phyloP scores from a whole-genome alignment of 64 coral and sea anemone species.

The Porites lutea region DNA sequence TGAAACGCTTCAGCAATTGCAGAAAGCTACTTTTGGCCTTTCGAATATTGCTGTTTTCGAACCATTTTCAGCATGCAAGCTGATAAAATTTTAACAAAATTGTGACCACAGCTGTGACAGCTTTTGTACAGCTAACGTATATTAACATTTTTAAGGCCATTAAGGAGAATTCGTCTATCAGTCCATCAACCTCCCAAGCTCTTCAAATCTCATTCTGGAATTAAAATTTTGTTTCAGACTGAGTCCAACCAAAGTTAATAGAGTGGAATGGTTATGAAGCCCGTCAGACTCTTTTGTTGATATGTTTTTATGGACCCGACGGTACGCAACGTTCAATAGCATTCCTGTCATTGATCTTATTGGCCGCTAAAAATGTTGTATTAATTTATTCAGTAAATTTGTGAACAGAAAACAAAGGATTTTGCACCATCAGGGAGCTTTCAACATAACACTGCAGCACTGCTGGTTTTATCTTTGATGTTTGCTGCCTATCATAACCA shows the following conservation, averaged over 20 bases:
- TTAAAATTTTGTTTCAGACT: not conserved
- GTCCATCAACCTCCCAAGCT: not conserved
- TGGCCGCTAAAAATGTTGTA: no score
- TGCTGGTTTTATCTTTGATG: no score
- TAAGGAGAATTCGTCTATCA: not conserved
- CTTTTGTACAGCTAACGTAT: not conserved
- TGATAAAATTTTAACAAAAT: not conserved
- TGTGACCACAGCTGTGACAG: not conserved
- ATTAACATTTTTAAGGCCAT: not conserved
- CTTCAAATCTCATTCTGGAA: not conserved
- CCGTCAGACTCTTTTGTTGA: no score
- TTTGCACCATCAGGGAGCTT: no score
- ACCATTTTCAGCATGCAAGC: not conserved
- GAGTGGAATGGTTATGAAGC: no score
- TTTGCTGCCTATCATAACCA: no score
- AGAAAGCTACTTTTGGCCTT: not conserved
- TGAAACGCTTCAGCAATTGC: not conserved
- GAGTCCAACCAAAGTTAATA: not conserved
- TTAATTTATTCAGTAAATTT: no score
- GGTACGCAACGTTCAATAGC: no score
- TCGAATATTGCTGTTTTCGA: not conserved
- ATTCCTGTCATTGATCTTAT: no score
- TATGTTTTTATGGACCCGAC: no score
- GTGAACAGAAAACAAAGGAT: no score
- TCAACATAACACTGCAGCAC: no score